Base-by-base conservation (phyloP, 2,113 vertebrate genomes). In the Chaetodon auriga region DNA sequence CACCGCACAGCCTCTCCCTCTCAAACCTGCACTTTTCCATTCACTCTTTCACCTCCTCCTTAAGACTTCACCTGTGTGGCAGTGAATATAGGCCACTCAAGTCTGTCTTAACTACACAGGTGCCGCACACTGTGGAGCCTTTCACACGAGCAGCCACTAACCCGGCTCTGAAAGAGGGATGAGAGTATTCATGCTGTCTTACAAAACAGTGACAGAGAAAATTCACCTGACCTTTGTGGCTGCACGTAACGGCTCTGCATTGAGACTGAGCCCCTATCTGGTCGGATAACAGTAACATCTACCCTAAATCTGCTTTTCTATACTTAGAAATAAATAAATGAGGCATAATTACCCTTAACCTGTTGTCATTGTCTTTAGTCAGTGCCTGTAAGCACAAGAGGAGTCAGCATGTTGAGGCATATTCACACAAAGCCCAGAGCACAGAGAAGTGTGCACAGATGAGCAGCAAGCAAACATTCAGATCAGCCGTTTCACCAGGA, bases 351-450 rank as follows among this genome's bases (percentile, higher is more conserved):
- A 95, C 93, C 95, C 82, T 83, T 78, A 91, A 88, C 75, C 43
- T 94, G 75, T 63, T 78, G 90, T 89, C 87, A 91, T 43, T 92
- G 83, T 93, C 89, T 94, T 94, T 94, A 81, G 84, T 87, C 87
- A 90, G 75, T 83, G 93, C 93, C 95, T 95, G 94, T 23, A 93
- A 95, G 89, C 87, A 94, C 21, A 94, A 94, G 81, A 88, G 79
- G 60, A 76, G 79, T 93, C 86, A 93, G 80, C 75, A 79, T 80
- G 41, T 64, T 82, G 66, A 78, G 12, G 73, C 68, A 58, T 15
- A 69, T 41, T 77, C 68, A 80, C 82, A 87, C 75, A 55, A 21
- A 21, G 75, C 72, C 43, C 25, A 61, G 36, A 80, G 80, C 25
- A 64, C 69, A 58, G 18, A 21, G 7, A 54, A 61, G 25, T 35